Base-by-base conservation (phyloP, 2,888 invertebrate genomes). In the Amphiduros pacificus region DNA sequence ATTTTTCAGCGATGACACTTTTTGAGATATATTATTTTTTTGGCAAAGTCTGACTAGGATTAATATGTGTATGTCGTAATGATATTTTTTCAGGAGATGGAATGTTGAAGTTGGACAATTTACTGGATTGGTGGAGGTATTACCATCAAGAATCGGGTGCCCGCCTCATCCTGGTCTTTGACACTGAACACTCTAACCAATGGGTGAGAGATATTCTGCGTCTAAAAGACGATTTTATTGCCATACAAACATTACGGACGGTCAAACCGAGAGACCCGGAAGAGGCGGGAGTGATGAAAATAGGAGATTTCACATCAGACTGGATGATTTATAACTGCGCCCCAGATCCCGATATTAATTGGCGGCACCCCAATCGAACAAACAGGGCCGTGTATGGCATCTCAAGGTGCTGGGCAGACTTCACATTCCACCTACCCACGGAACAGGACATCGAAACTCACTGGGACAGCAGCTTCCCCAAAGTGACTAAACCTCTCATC, bases 391-490 rank as follows among this genome's bases (percentile, higher is more conserved):
- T 75, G 17, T 82, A 77, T 67, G 71, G 68, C 41, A 75, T 79
- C 1, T 79, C 80, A 0, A 69, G 65, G 20, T 59, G 55, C 48
- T 82, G 81, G 81, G 74, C 78, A 1, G 76, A 79, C 62, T 81
- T 81, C 61, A 68, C 71, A 26, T 80, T 81, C 64, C 77, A 76
- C 64, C 67, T 75, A 31, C 82, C 81, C 1, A 79, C 77, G 0
- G 64, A 65, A 2, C 72, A 77, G 22, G 82, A 82, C 54, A 74
- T 78, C 29, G 69, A 71, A 14, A 67, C 71, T 27, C 78, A 81
- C 63, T 81, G 81, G 80, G 73, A 75, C 28, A 62, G 64, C 29
- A 78, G 75, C 56, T 78, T 81, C 64, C 81, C 79, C 3, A 63
- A 65, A 31, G 60, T 72, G 29, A 74, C 75, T 20, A 72, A 73